Conservation (phyloP, 2,888 invertebrate species). For the Aricia artaxerxes region DNA sequence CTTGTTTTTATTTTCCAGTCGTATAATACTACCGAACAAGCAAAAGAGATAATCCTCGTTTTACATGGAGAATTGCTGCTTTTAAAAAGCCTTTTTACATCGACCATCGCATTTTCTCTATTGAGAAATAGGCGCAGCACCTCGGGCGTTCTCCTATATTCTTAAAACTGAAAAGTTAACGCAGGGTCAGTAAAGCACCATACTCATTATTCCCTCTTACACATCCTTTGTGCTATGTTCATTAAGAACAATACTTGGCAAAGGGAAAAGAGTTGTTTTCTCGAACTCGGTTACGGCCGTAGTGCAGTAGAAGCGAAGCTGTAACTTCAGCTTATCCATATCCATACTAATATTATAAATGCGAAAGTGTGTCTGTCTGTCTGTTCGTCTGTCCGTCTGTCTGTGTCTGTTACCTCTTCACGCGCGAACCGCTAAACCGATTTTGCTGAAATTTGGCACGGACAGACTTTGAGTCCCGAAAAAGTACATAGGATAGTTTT, state of each 20-base stretch:
- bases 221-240: conserved; percentile 39
- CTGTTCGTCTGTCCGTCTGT: no score
- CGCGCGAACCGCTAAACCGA: no score
- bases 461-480: no score
- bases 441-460: no score
- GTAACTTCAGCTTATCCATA: background rate
- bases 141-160: conserved; percentile 19
- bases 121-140: conserved; percentile 27
- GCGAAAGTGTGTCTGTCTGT: no score
- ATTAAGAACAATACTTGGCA: conserved; percentile 42
- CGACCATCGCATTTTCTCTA: conserved; percentile 28
- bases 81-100: conserved; percentile 22
- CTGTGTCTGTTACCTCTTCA: no score
- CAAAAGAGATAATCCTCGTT: conserved; percentile 10
- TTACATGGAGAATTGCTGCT: conserved; percentile 13
- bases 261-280: conserved; percentile 39
- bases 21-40: background rate
- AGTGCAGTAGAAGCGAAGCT: background rate
- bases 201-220: conserved; percentile 34
- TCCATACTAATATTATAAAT: no score
- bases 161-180: conserved; percentile 27
- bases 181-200: conserved; percentile 29
- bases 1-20: background rate
- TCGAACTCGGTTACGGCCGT: conserved; percentile 22
- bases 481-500: no score